A percentile compares a stretch with the other conserved stretches of the same genome.
These are phyloP conservation scores for Marcusenius ussheri DNA, from an alignment of 2,113 vertebrate genomes.

Conservation along the genomic window DNA sequence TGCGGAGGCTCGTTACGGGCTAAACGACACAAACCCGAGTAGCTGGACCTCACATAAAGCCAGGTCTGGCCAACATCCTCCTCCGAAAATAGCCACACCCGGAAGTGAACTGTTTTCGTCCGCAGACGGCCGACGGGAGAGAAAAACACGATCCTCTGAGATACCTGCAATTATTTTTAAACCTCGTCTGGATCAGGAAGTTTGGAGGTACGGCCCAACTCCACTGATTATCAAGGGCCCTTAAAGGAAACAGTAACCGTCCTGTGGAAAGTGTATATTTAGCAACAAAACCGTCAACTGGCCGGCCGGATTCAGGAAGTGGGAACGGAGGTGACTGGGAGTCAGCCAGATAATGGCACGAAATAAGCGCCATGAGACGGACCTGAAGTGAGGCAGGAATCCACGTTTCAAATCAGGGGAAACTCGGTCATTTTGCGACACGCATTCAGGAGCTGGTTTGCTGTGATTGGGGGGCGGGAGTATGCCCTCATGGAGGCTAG, in stretches of 20 bases:
- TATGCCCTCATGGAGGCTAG: neutral
- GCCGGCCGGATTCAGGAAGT: neutral
- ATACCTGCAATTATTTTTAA: conserved; percentile 8
- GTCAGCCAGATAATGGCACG: neutral
- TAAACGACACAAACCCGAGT: conserved; percentile 34
- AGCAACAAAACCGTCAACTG: neutral
- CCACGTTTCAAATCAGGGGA: neutral
- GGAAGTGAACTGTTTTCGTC: conserved; percentile 13
- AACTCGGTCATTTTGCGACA: neutral
- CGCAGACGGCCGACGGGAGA: neutral
- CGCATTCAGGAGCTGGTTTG: neutral
- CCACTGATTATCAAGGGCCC: neutral
- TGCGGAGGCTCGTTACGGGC: conserved; percentile 32
- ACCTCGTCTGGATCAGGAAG: conserved; percentile 5
- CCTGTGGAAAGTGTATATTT: neutral
- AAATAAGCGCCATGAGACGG: neutral
- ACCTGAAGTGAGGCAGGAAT: neutral
- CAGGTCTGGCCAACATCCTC: conserved; percentile 6
- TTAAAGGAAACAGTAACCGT: neutral
- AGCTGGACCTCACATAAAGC: conserved; percentile 32
- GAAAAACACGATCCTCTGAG: neutral
- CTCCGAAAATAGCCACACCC: neutral
- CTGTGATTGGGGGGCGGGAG: neutral
- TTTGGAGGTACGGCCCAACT: neutral
- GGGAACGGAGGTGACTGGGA: neutral